Base-by-base conservation (phyloP, 2,113 vertebrate species). In the Pterophyllum scalare region DNA sequence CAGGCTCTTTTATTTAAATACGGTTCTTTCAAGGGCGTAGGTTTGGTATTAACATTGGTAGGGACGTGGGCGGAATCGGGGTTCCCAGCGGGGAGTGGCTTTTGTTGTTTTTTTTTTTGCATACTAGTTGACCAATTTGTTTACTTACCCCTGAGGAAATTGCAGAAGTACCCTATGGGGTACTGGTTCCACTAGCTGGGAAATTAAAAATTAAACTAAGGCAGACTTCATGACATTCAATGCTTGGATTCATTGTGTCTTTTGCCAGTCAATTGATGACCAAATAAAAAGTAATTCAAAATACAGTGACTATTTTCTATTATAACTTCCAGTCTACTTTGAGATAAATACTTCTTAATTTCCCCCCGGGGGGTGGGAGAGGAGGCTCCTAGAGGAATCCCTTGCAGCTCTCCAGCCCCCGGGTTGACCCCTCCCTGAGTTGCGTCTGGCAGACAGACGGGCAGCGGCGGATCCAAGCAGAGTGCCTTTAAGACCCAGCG, bases 401-500 rank as follows among this genome's bases (percentile, higher is more conserved):
- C 78, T 46, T 56, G 58, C 74, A 38, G 12, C 60, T 75, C 52
- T 62, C 31, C 46, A 20, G 40, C 79, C 28, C 76, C 78, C 19
- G 20, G 81, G 74, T 77, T 83, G 75, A 80, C 84, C 15, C 80
- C 52, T 60, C 13, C 75, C 19, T 12, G 26, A 28, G 46, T 43
- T 35, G 72, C 20, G 83, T 56, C 49, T 75, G 62, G 70, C 33
- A 62, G 58, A 59, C 75, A 38, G 52, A 28, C 81, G 62, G 77
- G 80, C 74, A 75, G 77, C 61, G 20, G 59, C 15, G 87, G 49
- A 81, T 40, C 65, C 75, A 56, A 82, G 19, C 0, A 0, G 74
- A 67, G 90, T 91, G 88, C 87, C 93, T 96, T 92, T 96, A 96
- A 94, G 96, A 96, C 96, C 96, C 95, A 88, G 96, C 92, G 95